These are phyloP conservation scores for Theristicus caerulescens DNA, from an alignment of 2,113 vertebrate species.

Conservation along the genomic window DNA sequence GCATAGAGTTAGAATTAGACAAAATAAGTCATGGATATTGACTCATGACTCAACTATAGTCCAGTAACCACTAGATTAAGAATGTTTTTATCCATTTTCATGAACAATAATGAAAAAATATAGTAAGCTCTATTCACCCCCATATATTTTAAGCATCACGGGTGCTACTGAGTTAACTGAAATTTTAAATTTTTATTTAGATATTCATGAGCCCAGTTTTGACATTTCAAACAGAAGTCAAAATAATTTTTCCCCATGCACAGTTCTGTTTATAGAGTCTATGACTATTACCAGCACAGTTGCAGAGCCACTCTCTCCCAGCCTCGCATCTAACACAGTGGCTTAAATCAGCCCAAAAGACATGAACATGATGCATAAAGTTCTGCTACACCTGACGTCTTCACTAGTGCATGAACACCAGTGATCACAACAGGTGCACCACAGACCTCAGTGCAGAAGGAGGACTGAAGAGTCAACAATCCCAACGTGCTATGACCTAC, in stretches of 20 bases:
- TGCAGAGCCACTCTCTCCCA: not conserved
- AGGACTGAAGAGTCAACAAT: not conserved
- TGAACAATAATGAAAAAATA: not conserved
- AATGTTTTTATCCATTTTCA: not conserved
- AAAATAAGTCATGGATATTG: not conserved
- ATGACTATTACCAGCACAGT: not conserved
- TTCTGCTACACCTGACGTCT: not conserved
- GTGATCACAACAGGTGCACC: not conserved
- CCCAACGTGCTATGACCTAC: fast-evolving
- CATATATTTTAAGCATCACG: not conserved
- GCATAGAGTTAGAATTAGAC: not conserved
- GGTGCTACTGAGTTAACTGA: not conserved
- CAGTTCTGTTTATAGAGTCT: not conserved
- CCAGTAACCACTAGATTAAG: not conserved
- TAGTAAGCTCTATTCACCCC: not conserved
- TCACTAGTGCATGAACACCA: not conserved
- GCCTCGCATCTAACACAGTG: not conserved
- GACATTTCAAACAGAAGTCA: not conserved
- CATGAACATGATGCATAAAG: not conserved
- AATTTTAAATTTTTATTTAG: not conserved
- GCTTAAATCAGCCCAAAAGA: not conserved
- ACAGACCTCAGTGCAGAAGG: not conserved
- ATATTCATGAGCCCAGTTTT: not conserved
- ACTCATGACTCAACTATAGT: not conserved
- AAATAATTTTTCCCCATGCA: not conserved